phyloP scores from a whole-genome alignment of 2,113 vertebrate species.

The Dromas ardeola region DNA sequence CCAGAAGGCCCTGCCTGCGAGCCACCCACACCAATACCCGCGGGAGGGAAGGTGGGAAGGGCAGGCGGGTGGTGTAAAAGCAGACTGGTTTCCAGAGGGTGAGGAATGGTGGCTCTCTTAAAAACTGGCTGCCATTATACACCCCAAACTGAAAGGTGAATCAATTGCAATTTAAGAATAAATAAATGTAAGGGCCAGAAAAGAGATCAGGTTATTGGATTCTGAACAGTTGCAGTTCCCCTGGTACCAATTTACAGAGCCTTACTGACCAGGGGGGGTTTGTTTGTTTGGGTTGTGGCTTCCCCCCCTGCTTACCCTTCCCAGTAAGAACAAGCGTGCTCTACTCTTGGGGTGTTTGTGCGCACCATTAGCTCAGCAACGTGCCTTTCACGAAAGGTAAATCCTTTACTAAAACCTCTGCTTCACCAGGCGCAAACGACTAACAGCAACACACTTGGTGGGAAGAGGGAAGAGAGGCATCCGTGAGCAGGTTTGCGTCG shows the following conservation, averaged over 20 bases:
- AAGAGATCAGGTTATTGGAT: neutral
- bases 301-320: too few relatives aligned
- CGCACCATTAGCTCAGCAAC: neutral
- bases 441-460: neutral
- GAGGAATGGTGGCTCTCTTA: neutral
- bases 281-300: neutral
- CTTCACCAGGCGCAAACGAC: neutral
- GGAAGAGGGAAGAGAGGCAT: neutral
- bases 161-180: neutral
- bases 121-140: neutral
- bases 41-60: neutral
- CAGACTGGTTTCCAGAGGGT: neutral
- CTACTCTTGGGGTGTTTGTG: neutral
- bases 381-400: neutral
- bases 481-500: too few relatives aligned
- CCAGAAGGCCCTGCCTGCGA: neutral
- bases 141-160: neutral
- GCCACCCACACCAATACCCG: too few relatives aligned
- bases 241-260: neutral
- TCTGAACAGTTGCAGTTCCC: neutral
- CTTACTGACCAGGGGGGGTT: neutral
- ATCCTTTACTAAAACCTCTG: neutral
- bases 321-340: neutral
- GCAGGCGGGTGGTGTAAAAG: neutral
- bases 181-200: neutral